Base-by-base conservation (phyloP, 35 echinoderm and acorn worm species). In the Antedon bifida region DNA sequence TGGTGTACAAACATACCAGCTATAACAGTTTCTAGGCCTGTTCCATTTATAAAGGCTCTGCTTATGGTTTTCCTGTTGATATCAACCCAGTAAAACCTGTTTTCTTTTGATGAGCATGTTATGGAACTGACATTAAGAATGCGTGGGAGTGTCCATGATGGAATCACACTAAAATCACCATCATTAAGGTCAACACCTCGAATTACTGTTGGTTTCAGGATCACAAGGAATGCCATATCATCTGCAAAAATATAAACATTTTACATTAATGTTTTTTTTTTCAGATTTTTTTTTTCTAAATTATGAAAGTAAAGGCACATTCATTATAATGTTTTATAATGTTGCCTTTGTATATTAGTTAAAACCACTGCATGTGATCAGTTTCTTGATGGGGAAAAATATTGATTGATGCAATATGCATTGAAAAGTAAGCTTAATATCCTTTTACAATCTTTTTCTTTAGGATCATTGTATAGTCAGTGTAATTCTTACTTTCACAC, bases 21-120 rank as follows among this genome's bases (percentile, higher is more conserved):
- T 11, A 80, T 39, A 80, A 80, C 78, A 5, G 78, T 80, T 23
- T 80, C 78, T 5, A 80, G 34, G 16, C 78, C 78, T 0, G 32
- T 80, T 29, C 78, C 78, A 39, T 80, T 80, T 16, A 80, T 80
- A 23, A 36, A 80, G 12, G 36, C 78, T 80, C 29, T 80, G 16
- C 36, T 80, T 34, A 80, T 80, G 10, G 78, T 36, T 10, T 80
- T 80, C 12, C 34, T 34, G n/a, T 80, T 80, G 12, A 80, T 39
- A 38, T 80, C 78, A 35, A 38, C 8, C 78, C 78, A 80, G 34
- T 80, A 80, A 26, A 80, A 36, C 39, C 78, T 80, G 14, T 39
- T 12, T 28, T 80, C 78, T 26, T 17, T 38, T 3, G 78, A 34
- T 3, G 16, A 34, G 30, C 36, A 80, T 0, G 7, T 38, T 35